Base-by-base conservation (phyloP, 2,888 invertebrate species). In the Diarsia mendica region DNA sequence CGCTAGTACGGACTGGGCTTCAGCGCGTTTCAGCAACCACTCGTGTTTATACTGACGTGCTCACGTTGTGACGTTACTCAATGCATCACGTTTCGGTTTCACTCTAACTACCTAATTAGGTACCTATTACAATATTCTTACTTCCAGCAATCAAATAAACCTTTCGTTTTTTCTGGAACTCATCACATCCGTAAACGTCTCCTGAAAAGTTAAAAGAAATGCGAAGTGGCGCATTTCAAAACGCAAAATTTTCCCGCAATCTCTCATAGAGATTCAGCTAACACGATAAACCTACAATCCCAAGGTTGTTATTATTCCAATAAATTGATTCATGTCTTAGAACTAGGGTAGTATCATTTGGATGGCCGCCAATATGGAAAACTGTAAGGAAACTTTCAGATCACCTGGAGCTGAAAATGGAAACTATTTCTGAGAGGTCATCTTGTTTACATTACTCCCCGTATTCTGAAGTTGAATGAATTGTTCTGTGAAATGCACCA, bases 1-100 rank as follows among this genome's bases (percentile, higher is more conserved):
- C 66, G 18, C 48, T 33, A 9, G 39, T 65, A 51, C 55, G 53
- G 48, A 67, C 39, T 58, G 72, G 86, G 88, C 84, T 86, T 85
- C 86, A 53, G 58, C 23, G 66, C 33, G 67, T 49, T 75, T 72
- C 67, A 69, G 71, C 74, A 73, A 78, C 51, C 66, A 23, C 46
- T 53, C 66, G 61, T 39, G 79, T 72, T 49, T 51, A 39, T 33
- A 51, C 46, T 63, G 49, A 49, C 48, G 69, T 10, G 23, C 58
- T 49, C n/a, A 63, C 75, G 28, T 15, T 15, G n/a, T n/a, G 63
- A 44, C 23, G 61, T 84, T 73, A 55, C 80, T 33, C 46, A 60
- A 72, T 72, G 33, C n/a, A 33, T 67, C 67, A 65, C 60, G 55
- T 58, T 83, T 67, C 33, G 55, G n/a, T 69, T 72, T 61, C 49